These are phyloP conservation scores for Lobophora halterata DNA, from an alignment of 2,888 invertebrate species.

Conservation along the genomic window DNA sequence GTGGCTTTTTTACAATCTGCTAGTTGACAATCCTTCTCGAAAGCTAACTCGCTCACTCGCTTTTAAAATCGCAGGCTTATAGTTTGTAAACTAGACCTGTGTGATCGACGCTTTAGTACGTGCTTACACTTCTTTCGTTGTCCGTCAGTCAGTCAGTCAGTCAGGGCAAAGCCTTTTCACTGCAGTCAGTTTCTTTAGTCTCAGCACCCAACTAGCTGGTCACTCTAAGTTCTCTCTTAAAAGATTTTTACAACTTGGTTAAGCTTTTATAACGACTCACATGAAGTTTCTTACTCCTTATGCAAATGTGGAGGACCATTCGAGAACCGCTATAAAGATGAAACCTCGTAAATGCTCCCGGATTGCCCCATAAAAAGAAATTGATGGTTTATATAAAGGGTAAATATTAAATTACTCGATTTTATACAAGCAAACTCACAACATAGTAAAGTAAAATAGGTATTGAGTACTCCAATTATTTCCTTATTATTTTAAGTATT, in stretches of 20 bases:
- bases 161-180: too few species aligned
- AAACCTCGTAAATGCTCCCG: slow-evolving; percentile 25
- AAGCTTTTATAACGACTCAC: slow-evolving; percentile 12
- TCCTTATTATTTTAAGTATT: too few species aligned
- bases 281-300: slow-evolving; percentile 12
- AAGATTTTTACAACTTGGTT: slow-evolving; percentile 12
- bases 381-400: slow-evolving; percentile 29
- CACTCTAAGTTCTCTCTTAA: background rate
- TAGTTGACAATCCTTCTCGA: too few species aligned
- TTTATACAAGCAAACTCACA: slow-evolving; percentile 2
- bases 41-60: too few species aligned
- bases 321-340: slow-evolving; percentile 30
- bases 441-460: background rate
- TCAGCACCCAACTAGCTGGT: background rate
- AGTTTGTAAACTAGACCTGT: too few species aligned
- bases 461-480: too few species aligned
- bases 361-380: slow-evolving; percentile 34
- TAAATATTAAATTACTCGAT: slow-evolving; percentile 22
- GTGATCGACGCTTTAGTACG: too few species aligned
- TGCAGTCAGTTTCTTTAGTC: too few species aligned
- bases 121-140: too few species aligned
- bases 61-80: too few species aligned
- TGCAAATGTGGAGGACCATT: slow-evolving; percentile 20
- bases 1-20: too few species aligned
- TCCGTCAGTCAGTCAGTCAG: too few species aligned